Evolutionary conservation across 2,113 vertebrate species (phyloP).

Genomic region (Phrynosoma blainvillii): DNA sequence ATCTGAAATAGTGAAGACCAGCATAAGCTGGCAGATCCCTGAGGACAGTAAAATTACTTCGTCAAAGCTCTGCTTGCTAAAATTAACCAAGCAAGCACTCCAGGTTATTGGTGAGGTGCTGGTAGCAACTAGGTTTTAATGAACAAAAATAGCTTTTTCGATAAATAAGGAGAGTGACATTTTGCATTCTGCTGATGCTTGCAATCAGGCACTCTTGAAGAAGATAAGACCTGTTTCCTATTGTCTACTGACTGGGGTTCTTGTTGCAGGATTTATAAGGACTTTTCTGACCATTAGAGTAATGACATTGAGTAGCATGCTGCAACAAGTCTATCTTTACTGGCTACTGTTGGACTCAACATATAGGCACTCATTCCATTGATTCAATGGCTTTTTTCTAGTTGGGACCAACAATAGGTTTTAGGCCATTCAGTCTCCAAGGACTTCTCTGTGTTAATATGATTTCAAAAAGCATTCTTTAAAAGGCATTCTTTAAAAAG

Average conservation of each 20-base stretch:
- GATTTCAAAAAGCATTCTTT: too few species aligned
- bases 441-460: neutral
- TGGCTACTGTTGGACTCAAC: neutral
- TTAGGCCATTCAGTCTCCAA: neutral
- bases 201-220: constrained; percentile 50
- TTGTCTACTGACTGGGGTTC: constrained; percentile 8
- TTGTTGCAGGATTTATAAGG: constrained; percentile 31
- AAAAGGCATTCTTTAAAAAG: neutral
- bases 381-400: too few species aligned
- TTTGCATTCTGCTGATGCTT: constrained; percentile 58
- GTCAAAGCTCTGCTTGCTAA: constrained; percentile 82
- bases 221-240: constrained; percentile 51
- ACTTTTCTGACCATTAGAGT: constrained; percentile 13
- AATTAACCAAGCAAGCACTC: constrained; percentile 83
- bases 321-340: neutral
- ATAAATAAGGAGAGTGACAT: constrained; percentile 74
- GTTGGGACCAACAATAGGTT: too few species aligned
- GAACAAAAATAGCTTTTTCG: constrained; percentile 80
- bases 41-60: constrained; percentile 83
- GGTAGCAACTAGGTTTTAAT: constrained; percentile 80
- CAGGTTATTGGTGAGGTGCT: constrained; percentile 78
- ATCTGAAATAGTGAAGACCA: constrained; percentile 80
- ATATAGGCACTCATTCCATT: too few species aligned
- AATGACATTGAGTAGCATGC: neutral
- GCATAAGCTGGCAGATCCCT: constrained; percentile 81